Conservation (phyloP, 2,113 vertebrate species). For the Strigops habroptila region DNA sequence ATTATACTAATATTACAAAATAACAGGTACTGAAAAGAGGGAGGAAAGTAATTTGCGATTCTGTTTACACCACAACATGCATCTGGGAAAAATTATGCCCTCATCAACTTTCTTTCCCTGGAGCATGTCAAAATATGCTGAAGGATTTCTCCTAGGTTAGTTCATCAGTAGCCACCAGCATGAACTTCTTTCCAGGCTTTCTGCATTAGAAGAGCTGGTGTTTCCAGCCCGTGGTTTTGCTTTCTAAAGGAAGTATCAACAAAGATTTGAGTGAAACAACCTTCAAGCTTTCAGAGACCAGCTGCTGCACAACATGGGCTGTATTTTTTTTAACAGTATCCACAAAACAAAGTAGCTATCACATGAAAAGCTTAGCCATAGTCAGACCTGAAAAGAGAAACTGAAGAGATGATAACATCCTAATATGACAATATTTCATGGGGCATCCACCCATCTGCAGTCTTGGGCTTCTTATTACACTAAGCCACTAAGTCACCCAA, state of each 20-base stretch:
- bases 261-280: not conserved
- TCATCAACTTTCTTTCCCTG: not conserved
- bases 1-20: not conserved
- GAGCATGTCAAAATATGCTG: not conserved
- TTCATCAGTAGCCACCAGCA: not conserved
- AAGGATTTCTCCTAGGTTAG: not conserved
- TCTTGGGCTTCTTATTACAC: slow-evolving; percentile 12
- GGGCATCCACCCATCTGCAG: not conserved
- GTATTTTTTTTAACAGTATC: not conserved
- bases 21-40: not conserved
- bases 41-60: not conserved
- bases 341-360: not conserved
- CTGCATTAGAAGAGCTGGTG: not conserved
- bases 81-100: not conserved
- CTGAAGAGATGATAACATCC: not conserved
- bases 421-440: not conserved
- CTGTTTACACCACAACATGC: not conserved
- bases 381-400: not conserved
- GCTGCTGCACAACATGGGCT: not conserved
- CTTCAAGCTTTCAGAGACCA: not conserved
- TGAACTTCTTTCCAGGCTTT: not conserved
- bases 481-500: not conserved
- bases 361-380: not conserved
- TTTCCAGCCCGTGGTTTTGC: not conserved
- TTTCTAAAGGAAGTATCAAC: not conserved